These are phyloP conservation scores for Bombus waltoni DNA, from an alignment of 1,140 invertebrate species.

Conservation along the genomic window DNA sequence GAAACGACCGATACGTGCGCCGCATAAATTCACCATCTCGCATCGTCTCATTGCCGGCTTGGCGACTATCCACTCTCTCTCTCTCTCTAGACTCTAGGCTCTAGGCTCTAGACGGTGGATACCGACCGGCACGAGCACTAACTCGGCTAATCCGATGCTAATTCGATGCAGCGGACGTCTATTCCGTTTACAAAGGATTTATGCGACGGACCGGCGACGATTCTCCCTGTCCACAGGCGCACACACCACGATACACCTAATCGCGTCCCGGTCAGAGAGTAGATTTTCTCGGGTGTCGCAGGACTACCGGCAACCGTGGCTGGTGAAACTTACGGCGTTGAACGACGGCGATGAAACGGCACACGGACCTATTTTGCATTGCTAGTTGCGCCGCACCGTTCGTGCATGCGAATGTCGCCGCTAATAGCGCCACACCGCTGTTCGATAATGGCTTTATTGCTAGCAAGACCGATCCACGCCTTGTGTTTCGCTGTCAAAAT, in stretches of 20 bases:
- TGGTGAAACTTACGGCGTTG: conserved; percentile 5
- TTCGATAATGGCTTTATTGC: conserved; percentile 64
- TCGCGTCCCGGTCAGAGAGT: conserved; percentile 43
- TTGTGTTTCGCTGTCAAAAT: conserved; percentile 20
- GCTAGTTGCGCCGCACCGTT: conserved; percentile 45
- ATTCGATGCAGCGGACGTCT: conserved; percentile 70
- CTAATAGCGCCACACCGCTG: conserved; percentile 28
- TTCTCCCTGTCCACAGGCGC: conserved; percentile 4
- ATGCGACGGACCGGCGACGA: conserved; percentile 37
- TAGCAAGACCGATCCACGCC: conserved; percentile 16
- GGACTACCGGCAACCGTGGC: not conserved
- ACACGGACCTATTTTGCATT: conserved; percentile 58
- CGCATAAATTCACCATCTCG: conserved; percentile 63
- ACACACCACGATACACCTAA: conserved; percentile 24
- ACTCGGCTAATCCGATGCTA: conserved; percentile 76
- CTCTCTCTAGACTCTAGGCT: not conserved
- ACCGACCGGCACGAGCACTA: conserved; percentile 60
- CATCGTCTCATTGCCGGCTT: not conserved
- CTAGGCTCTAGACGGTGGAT: conserved; percentile 31
- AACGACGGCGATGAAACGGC: not conserved
- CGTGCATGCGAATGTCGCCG: conserved; percentile 25
- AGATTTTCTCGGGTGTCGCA: conserved; percentile 19
- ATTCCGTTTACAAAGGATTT: conserved; percentile 68
- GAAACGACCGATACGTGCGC: conserved; percentile 61
- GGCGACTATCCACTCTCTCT: conserved; percentile 15